A percentile compares a stretch with the other conserved stretches of the same genome.
Evolutionary conservation across 2,797 vertebrate species (phyloP).

Genomic region (Protosalanx chinensis): DNA sequence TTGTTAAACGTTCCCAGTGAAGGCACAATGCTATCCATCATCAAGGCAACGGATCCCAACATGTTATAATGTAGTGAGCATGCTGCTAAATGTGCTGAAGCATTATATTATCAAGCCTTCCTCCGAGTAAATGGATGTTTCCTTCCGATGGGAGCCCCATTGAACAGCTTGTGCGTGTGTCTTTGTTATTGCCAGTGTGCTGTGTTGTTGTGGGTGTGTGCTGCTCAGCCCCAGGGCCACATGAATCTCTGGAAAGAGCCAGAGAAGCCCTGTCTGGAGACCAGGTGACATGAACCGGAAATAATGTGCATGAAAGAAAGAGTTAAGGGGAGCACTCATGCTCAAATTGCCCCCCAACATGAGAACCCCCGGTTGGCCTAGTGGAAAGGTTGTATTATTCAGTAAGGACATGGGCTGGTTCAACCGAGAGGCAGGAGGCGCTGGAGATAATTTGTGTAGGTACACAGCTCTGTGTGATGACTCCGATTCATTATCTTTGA

Average conservation of each 20-base stretch:
- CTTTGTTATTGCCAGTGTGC: constrained; percentile 9
- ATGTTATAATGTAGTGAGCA: constrained; percentile 38
- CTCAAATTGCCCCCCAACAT: constrained; percentile 69
- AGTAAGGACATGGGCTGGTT: constrained; percentile 67
- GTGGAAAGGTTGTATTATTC: constrained; percentile 75
- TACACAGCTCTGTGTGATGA: constrained; percentile 58
- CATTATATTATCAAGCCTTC: constrained; percentile 21
- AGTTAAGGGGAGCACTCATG: constrained; percentile 73
- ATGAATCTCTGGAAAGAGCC: constrained; percentile 52
- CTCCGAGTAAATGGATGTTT: constrained; percentile 45
- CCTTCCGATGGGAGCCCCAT: constrained; percentile 22
- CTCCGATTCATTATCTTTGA: constrained; percentile 68
- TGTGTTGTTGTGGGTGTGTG: constrained; percentile 14
- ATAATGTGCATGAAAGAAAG: constrained; percentile 73
- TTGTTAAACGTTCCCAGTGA: constrained; percentile 26
- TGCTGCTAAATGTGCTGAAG: constrained; percentile 24
- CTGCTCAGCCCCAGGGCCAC: constrained; percentile 44
- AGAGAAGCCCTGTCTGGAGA: constrained; percentile 62
- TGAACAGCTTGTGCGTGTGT: constrained; percentile 31
- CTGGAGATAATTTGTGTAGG: constrained; percentile 44
- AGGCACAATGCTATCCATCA: constrained; percentile 37
- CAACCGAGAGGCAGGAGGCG: constrained; percentile 24
- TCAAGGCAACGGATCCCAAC: constrained; percentile 37
- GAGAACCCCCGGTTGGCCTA: constrained; percentile 65
- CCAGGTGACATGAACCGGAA: constrained; percentile 74